Evolutionary conservation across 1,140 invertebrate genomes (phyloP).

Genomic region (Theocolax elegans): DNA sequence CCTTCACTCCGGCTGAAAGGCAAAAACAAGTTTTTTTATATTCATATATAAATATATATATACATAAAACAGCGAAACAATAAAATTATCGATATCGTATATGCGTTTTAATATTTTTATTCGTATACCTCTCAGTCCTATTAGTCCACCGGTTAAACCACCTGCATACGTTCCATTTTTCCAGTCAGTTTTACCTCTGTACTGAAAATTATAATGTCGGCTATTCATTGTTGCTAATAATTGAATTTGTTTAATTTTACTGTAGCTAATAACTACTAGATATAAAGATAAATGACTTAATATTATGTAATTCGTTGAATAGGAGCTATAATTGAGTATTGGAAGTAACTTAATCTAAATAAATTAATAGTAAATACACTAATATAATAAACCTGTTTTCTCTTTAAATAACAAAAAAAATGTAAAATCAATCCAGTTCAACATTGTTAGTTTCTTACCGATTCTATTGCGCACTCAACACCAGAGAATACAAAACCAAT

Average conservation of each 20-base stretch:
- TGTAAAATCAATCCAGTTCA: too few species aligned
- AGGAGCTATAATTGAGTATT: too few species aligned
- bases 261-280: too few species aligned
- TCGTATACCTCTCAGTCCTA: slow-evolving; percentile 88
- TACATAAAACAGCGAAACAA: slow-evolving; percentile 18
- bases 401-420: too few species aligned
- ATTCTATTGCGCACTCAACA: slow-evolving; percentile 93
- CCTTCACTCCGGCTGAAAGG: slow-evolving; percentile 89
- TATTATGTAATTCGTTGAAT: slow-evolving; percentile 18
- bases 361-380: too few species aligned
- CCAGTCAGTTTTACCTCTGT: slow-evolving; percentile 94
- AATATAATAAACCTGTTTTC: too few species aligned
- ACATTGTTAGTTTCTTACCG: slow-evolving; percentile 75
- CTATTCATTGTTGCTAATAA: too few species aligned
- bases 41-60: slow-evolving; percentile 26
- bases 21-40: slow-evolving; percentile 30
- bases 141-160: slow-evolving; percentile 92
- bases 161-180: slow-evolving; percentile 96
- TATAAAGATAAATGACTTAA: slow-evolving; percentile 18
- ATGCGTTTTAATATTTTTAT: slow-evolving; percentile 25
- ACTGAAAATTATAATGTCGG: slow-evolving; percentile 66
- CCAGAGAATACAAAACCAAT: slow-evolving; percentile 93
- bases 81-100: slow-evolving; percentile 34
- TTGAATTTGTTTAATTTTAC: too few species aligned
- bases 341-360: too few species aligned